Conservation (phyloP, 2,113 vertebrate genomes). For the Stigmatopora argus region DNA sequence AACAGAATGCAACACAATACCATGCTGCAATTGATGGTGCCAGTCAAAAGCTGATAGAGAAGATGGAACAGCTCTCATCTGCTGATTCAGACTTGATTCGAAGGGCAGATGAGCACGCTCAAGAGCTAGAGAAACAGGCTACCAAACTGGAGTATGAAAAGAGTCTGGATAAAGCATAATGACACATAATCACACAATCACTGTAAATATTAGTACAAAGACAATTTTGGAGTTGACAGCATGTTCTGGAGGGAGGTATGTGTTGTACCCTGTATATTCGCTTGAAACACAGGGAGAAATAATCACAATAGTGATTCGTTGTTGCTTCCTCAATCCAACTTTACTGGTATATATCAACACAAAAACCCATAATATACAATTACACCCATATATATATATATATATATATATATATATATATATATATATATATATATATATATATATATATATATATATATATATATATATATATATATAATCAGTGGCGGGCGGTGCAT, state of each 20-base stretch:
- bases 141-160: slow-evolving; percentile 76
- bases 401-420: too few relatives aligned
- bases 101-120: slow-evolving; percentile 74
- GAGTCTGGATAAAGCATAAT: not conserved
- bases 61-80: slow-evolving; percentile 75
- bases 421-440: too few relatives aligned
- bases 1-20: slow-evolving; percentile 80
- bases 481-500: too few relatives aligned
- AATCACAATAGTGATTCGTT: too few relatives aligned
- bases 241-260: not conserved
- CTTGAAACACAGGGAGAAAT: too few relatives aligned
- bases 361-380: too few relatives aligned
- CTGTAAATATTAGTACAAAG: not conserved
- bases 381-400: too few relatives aligned
- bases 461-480: too few relatives aligned
- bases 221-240: not conserved
- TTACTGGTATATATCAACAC: too few relatives aligned
- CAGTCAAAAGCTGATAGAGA: slow-evolving; percentile 71
- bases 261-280: too few relatives aligned
- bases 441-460: too few relatives aligned
- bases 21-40: slow-evolving; percentile 91
- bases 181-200: not conserved
- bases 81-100: slow-evolving; percentile 78
- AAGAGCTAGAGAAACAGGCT: slow-evolving; percentile 76
- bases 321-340: too few relatives aligned